Evolutionary conservation across 2,797 vertebrate species (phyloP).

Genomic region (Pipistrellus nathusii): DNA sequence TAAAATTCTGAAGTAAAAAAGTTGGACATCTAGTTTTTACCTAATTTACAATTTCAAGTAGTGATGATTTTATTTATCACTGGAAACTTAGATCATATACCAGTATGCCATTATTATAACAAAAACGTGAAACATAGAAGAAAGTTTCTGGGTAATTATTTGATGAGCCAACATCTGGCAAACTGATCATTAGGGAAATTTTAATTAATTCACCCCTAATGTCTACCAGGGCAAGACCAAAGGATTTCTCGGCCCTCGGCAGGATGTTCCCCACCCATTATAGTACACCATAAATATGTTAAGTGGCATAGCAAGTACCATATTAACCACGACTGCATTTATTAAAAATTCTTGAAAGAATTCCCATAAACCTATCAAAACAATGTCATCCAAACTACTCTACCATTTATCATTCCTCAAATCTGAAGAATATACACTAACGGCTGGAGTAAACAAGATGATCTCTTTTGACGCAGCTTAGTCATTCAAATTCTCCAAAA

Average conservation of each 20-base stretch:
- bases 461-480: slow-evolving; percentile 26
- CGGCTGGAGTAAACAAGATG: slow-evolving; percentile 2
- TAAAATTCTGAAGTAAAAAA: slow-evolving; percentile 45
- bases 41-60: slow-evolving; percentile 26
- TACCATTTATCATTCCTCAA: slow-evolving; percentile 17
- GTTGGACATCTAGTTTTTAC: not conserved
- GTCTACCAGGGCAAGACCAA: too few relatives aligned
- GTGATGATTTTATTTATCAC: not conserved
- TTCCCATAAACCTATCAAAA: not conserved
- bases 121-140: slow-evolving; percentile 2
- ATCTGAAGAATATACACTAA: slow-evolving; percentile 22
- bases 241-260: too few relatives aligned
- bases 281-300: not conserved
- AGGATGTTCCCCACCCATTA: too few relatives aligned
- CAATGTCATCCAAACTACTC: not conserved
- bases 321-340: slow-evolving; percentile 21
- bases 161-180: not conserved
- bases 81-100: slow-evolving; percentile 46
- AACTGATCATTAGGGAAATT: not conserved
- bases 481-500: slow-evolving; percentile 48
- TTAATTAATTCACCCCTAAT: not conserved
- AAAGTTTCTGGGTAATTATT: not conserved
- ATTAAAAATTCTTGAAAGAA: slow-evolving; percentile 16
- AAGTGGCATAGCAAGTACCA: not conserved
- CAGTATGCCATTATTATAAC: not conserved